A percentile compares a stretch with the other conserved stretches of the same genome.
Conservation (phyloP, 92 coral and sea anemone genomes). For the Galaxea fascicularis region DNA sequence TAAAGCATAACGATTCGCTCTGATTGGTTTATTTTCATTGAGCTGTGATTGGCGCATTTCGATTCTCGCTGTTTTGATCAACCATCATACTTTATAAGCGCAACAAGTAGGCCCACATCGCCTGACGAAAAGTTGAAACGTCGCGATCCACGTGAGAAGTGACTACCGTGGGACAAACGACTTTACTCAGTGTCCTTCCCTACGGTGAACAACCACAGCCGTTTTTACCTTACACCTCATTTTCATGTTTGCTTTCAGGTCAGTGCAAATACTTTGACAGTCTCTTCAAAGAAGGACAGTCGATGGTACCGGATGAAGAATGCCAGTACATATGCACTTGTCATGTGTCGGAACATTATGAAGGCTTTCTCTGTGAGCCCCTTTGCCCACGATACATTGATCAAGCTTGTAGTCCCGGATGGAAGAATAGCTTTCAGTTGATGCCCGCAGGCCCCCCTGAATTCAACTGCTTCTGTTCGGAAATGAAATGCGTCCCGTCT, state of each 20-base stretch:
- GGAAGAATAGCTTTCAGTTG: background rate
- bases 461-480: conserved; percentile 51
- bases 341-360: conserved; percentile 40
- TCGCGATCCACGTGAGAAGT: too few relatives aligned
- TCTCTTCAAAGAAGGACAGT: conserved; percentile 24
- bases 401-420: conserved; percentile 41
- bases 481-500: conserved; percentile 21
- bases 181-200: too few relatives aligned
- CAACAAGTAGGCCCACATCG: too few relatives aligned
- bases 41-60: too few relatives aligned
- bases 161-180: too few relatives aligned
- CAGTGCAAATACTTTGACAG: conserved; percentile 37
- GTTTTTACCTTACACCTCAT: too few relatives aligned
- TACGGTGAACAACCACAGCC: too few relatives aligned
- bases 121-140: too few relatives aligned
- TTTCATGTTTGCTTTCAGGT: background rate
- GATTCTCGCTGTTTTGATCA: too few relatives aligned
- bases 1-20: too few relatives aligned
- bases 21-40: too few relatives aligned
- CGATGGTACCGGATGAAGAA: conserved; percentile 45
- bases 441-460: conserved; percentile 59
- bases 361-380: conserved; percentile 62
- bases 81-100: too few relatives aligned
- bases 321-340: conserved; percentile 47
- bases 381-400: conserved; percentile 53